phyloP scores from a whole-genome alignment of 2,113 vertebrate species.

The Gallinago undulata region DNA sequence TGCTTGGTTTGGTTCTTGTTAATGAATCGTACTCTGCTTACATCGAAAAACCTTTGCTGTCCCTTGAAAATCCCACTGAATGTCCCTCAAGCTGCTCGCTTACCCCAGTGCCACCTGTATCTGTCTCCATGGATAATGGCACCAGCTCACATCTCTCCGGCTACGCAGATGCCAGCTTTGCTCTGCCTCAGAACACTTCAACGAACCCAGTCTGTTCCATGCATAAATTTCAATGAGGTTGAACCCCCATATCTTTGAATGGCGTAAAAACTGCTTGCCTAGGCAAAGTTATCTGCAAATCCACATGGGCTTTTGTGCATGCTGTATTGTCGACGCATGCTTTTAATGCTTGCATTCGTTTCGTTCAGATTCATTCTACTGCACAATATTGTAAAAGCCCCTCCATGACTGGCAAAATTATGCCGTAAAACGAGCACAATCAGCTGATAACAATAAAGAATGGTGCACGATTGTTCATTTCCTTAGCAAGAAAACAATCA shows the following conservation, averaged over 20 bases:
- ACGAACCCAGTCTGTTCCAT: neutral
- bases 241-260: neutral
- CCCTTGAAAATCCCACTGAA: neutral
- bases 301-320: neutral
- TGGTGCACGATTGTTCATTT: neutral
- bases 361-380: neutral
- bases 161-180: neutral
- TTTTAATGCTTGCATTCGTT: neutral
- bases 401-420: neutral
- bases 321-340: neutral
- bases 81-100: neutral
- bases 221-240: neutral
- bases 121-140: neutral
- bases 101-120: neutral
- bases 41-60: neutral
- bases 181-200: neutral
- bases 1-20: neutral
- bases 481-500: constrained; percentile 51
- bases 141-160: neutral
- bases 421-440: neutral
- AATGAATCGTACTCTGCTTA: neutral
- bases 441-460: constrained; percentile 51
- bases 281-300: neutral
- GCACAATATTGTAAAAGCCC: neutral
- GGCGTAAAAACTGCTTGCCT: neutral